These are phyloP conservation scores for Melanchra persicariae DNA, from an alignment of 2,888 invertebrate species.

Conservation along the genomic window DNA sequence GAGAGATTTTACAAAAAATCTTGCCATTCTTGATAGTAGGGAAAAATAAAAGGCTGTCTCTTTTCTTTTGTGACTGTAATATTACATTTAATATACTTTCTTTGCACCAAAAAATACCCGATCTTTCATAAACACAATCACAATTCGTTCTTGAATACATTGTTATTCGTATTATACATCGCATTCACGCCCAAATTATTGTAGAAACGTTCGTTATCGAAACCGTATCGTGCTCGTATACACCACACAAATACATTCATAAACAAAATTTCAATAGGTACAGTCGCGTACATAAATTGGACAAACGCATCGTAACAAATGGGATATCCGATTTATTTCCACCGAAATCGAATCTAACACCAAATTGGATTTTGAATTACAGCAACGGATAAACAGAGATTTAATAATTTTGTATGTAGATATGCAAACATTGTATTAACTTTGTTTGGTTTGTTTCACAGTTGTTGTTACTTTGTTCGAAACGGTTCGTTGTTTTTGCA, in stretches of 20 bases:
- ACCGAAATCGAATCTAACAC: conserved; percentile 83
- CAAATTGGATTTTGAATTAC: conserved; percentile 88
- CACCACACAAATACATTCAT: conserved; percentile 64
- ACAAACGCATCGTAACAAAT: conserved; percentile 78
- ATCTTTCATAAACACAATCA: conserved; percentile 8
- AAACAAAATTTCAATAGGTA: conserved; percentile 79
- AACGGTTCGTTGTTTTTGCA: conserved; percentile 48
- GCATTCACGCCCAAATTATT: conserved; percentile 51
- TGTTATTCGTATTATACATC: conserved; percentile 46
- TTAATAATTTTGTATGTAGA: conserved; percentile 71
- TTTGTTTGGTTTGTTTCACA: conserved; percentile 59
- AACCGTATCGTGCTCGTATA: conserved; percentile 47
- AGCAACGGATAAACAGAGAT: conserved; percentile 74
- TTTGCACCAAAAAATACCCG: conserved; percentile 1
- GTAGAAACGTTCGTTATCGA: conserved; percentile 48
- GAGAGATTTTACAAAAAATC: conserved; percentile 7
- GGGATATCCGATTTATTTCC: conserved; percentile 82
- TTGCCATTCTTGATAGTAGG: not conserved
- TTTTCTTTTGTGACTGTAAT: not conserved
- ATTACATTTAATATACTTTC: not conserved
- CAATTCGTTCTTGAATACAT: conserved; percentile 23
- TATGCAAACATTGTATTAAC: conserved; percentile 53
- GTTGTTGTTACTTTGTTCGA: conserved; percentile 44
- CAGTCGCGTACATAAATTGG: conserved; percentile 76
- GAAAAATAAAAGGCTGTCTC: not conserved